Conservation (phyloP, 1,140 invertebrate genomes). For the Drosophila yakuba region DNA sequence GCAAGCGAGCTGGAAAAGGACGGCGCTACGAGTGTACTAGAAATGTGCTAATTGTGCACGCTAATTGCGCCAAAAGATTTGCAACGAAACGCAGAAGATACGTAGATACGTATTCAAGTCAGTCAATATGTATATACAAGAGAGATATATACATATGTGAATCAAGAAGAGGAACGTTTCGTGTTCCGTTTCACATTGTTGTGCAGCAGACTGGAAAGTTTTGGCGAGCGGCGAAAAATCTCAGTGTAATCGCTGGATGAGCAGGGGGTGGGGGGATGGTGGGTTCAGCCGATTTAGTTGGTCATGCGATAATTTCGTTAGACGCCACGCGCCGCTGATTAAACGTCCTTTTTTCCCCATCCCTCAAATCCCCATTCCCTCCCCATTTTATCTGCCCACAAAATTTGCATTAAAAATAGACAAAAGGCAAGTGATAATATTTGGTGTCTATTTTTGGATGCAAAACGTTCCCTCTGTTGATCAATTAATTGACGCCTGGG, state of each 20-base stretch:
- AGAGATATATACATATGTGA: neutral
- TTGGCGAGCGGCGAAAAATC: slow-evolving; percentile 47
- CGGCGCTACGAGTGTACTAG: slow-evolving; percentile 34
- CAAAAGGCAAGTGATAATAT: slow-evolving; percentile 43
- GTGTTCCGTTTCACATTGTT: slow-evolving; percentile 63
- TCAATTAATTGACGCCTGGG: slow-evolving; percentile 22
- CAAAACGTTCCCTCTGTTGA: slow-evolving; percentile 30
- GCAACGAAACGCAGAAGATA: slow-evolving; percentile 41
- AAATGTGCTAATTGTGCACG: slow-evolving; percentile 69
- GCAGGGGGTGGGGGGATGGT: neutral
- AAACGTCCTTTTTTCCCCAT: slow-evolving; percentile 20
- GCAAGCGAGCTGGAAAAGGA: slow-evolving; percentile 30
- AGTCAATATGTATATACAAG: neutral
- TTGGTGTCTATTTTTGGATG: slow-evolving; percentile 42
- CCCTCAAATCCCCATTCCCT: neutral
- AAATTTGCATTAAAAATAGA: slow-evolving; percentile 69
- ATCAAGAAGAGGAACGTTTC: slow-evolving; percentile 41
- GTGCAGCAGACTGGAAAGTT: slow-evolving; percentile 75
- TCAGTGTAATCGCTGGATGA: slow-evolving; percentile 11
- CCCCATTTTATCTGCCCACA: neutral
- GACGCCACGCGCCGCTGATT: slow-evolving; percentile 52
- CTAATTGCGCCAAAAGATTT: slow-evolving; percentile 63
- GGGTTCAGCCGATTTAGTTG: slow-evolving; percentile 27
- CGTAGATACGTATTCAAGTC: too few species aligned
- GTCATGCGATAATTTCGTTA: slow-evolving; percentile 67